Conservation (phyloP, 2,888 invertebrate species). For the Drosophila greeni region DNA sequence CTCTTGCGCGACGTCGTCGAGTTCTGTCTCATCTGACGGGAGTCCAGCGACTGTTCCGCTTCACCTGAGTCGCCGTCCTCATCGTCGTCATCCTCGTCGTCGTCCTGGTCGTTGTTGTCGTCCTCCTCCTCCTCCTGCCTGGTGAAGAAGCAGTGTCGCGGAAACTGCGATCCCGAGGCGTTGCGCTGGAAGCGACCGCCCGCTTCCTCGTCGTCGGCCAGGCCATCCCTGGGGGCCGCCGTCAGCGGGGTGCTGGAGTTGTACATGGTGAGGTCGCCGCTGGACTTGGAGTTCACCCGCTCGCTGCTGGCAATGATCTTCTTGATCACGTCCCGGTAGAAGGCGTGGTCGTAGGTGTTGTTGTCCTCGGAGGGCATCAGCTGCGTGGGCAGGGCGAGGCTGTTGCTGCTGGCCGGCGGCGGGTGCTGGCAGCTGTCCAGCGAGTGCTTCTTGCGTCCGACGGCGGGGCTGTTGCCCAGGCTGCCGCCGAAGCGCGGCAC, state of each 20-base stretch:
- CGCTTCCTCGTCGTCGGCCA: conserved; percentile 26
- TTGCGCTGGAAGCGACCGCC: conserved; percentile 73
- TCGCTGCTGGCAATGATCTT: conserved; percentile 75
- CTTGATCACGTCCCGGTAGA: conserved; percentile 74
- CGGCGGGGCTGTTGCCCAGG: conserved; percentile 73
- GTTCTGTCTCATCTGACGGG: conserved; percentile 50
- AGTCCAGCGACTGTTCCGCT: conserved; percentile 51
- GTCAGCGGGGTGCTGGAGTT: conserved; percentile 68
- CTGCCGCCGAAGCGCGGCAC: conserved; percentile 56
- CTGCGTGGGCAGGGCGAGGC: conserved; percentile 14
- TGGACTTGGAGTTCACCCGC: conserved; percentile 77
- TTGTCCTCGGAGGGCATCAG: conserved; percentile 55
- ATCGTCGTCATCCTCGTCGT: conserved; percentile 20
- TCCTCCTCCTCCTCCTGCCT: conserved; percentile 57
- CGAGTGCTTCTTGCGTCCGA: conserved; percentile 76
- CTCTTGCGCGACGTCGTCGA: conserved; percentile 75
- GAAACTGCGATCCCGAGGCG: conserved; percentile 78
- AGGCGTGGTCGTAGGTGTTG: conserved; percentile 78
- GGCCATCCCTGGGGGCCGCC: conserved; percentile 15
- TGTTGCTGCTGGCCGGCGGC: conserved; percentile 27
- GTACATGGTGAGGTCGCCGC: conserved; percentile 78
- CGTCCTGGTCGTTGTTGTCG: conserved; percentile 19
- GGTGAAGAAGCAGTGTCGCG: conserved; percentile 77
- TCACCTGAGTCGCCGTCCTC: conserved; percentile 61
- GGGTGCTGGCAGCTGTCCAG: conserved; percentile 70